A percentile compares a stretch with the other conserved stretches of the same genome.
Evolutionary conservation across 35 echinoderm and acorn worm genomes (phyloP).

Genomic region (Anneissia japonica): DNA sequence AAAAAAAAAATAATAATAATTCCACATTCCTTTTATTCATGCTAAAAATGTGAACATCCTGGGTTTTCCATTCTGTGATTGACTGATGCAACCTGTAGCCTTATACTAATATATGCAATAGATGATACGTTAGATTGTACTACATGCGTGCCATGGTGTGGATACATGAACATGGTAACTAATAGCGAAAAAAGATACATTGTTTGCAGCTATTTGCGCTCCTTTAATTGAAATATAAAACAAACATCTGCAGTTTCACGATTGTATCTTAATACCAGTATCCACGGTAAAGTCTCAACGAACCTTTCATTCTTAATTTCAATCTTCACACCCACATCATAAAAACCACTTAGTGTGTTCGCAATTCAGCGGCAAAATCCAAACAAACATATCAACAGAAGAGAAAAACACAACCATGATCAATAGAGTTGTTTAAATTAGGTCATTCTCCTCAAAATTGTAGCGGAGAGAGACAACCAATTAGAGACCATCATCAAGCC

Average conservation of each 20-base stretch:
- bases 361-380: background rate
- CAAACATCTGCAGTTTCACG: background rate
- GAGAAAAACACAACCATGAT: background rate
- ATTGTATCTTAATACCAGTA: background rate
- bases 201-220: background rate
- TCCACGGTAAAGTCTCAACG: background rate
- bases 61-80: too few species aligned
- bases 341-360: background rate
- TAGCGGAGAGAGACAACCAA: background rate
- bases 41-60: too few species aligned
- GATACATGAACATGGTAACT: too few species aligned
- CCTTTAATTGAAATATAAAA: background rate
- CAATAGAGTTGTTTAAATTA: background rate
- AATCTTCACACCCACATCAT: background rate
- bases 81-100: too few species aligned
- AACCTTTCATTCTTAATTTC: background rate
- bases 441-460: background rate
- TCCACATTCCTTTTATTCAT: too few species aligned
- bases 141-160: too few species aligned
- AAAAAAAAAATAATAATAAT: too few species aligned
- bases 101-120: too few species aligned
- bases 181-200: too few species aligned
- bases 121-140: too few species aligned
- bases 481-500: background rate
- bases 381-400: background rate